These are phyloP conservation scores for Lepus timidus DNA, from an alignment of 2,113 vertebrate species.

Conservation along the genomic window DNA sequence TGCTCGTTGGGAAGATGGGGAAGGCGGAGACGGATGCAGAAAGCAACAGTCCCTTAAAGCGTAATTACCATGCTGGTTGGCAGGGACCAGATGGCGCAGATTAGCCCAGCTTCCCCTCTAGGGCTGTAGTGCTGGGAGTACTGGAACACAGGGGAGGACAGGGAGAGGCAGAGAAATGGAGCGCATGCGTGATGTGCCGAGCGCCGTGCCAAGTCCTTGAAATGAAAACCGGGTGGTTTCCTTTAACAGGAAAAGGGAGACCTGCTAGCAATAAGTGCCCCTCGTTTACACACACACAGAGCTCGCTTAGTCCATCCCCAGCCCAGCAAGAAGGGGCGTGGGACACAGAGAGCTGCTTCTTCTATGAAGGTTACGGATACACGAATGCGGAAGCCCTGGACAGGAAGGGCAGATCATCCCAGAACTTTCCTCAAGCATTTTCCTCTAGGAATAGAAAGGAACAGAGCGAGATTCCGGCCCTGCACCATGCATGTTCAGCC, in stretches of 20 bases:
- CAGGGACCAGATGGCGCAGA: constrained; percentile 71
- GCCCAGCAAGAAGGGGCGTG: background rate
- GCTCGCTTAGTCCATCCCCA: background rate
- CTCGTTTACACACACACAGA: background rate
- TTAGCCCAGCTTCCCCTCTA: constrained; percentile 74
- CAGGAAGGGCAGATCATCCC: background rate
- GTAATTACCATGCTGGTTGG: constrained; percentile 74
- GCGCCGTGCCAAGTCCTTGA: background rate
- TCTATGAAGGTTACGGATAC: background rate
- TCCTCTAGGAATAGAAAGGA: background rate
- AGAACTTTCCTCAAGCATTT: background rate
- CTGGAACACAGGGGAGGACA: background rate
- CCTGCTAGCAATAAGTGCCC: background rate
- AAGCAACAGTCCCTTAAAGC: constrained; percentile 72
- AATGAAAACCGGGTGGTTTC: background rate
- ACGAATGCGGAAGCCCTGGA: background rate
- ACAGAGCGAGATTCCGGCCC: background rate
- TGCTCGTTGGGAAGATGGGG: constrained; percentile 52
- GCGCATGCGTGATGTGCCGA: background rate
- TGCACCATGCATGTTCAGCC: background rate
- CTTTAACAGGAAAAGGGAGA: background rate
- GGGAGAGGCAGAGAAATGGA: background rate
- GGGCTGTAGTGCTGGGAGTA: constrained; percentile 69
- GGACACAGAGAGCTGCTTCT: background rate
- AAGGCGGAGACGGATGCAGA: constrained; percentile 5